Conservation (phyloP, 2,888 invertebrate genomes). For the Colostygia pectinataria region DNA sequence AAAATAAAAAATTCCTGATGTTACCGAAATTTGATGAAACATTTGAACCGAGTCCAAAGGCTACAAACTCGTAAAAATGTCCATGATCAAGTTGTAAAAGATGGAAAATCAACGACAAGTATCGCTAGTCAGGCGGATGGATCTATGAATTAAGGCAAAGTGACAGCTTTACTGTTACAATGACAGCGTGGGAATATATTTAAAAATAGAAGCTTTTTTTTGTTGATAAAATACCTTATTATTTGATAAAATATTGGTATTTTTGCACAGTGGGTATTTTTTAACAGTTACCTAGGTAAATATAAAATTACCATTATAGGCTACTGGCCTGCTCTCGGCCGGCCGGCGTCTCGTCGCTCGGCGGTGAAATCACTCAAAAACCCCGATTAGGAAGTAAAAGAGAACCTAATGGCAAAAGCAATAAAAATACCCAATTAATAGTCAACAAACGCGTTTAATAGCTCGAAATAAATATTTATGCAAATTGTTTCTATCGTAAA, state of each 20-base stretch:
- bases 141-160: constrained; percentile 4
- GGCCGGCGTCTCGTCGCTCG: no score
- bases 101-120: constrained; percentile 1
- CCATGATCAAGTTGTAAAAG: constrained; percentile 10
- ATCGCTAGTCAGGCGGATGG: constrained; percentile 1
- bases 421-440: constrained; percentile 21
- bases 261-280: no score
- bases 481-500: constrained; percentile 23
- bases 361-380: constrained; percentile 1
- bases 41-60: neutral
- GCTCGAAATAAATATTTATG: constrained; percentile 16
- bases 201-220: no score
- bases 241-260: no score
- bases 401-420: constrained; percentile 1
- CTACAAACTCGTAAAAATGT: constrained; percentile 7
- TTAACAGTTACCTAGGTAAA: no score
- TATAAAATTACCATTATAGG: no score
- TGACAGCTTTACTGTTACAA: constrained; percentile 15
- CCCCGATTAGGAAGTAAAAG: constrained; percentile 17
- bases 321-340: no score
- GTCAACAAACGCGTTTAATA: constrained; percentile 18
- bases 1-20: neutral
- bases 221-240: no score
- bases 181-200: constrained; percentile 12
- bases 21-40: neutral